Base-by-base conservation (phyloP, 2,113 vertebrate species). In the Crotophaga sulcirostris region DNA sequence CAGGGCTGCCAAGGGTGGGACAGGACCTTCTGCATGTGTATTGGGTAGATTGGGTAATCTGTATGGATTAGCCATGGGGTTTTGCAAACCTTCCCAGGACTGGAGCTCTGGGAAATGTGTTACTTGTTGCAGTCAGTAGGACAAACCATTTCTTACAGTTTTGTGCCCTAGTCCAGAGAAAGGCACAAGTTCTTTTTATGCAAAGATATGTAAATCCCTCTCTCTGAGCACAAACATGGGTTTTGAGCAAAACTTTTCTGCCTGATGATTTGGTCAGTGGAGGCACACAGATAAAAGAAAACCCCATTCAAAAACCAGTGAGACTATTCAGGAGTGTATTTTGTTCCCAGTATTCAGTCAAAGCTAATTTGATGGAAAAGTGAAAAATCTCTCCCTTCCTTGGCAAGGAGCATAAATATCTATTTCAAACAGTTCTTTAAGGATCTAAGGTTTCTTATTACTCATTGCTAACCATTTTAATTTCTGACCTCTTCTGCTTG, bases 401-500 rank as follows among this genome's bases (percentile, higher is more conserved):
- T 13, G 4, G 58, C 31, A 45, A 93, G 54, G 74, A 93, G 34
- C 62, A 91, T 97, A 90, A 95, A 93, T 95, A 94, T 93, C 91
- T 64, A 90, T 96, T 97, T 96, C 67, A 49, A 88, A 78, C 24
- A 92, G 66, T 87, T 87, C 87, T 96, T 96, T 80, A 91, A 96
- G 68, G 84, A 89, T 83, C 81, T 96, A 84, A 84, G 90, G 90
- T 89, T 97, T 97, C 96, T 92, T 94, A 95, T 72, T 94, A 90
- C 95, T 97, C 90, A 47, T 85, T 92, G 90, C 72, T 93, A 97
- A 94, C 89, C 90, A 59, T 96, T 97, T 97, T 97, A 96, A 97
- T 97, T 97, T 96, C 97, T 98, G 96, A 97, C 95, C 96, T 97
- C 96, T 97, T 97, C 93, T 97, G 95, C 96, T 96, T 97, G 83